Conservation (phyloP, 2,888 invertebrate genomes). For the Rotaria socialis region DNA sequence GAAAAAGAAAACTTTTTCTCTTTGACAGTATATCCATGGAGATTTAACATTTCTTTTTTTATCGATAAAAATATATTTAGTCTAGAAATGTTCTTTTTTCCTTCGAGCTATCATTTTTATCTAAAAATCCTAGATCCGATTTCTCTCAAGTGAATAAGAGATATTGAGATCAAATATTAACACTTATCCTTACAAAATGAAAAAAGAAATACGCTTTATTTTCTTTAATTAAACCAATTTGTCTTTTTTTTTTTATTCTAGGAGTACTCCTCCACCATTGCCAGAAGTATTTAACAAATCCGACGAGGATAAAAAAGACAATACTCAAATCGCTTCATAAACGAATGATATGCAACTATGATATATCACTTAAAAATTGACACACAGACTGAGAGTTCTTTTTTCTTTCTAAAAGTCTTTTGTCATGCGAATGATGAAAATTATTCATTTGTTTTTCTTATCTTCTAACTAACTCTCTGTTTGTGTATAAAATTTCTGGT, state of each 20-base stretch:
- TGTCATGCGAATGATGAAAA: not conserved
- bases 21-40: no score
- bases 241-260: not conserved
- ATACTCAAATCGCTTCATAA: conserved; percentile 3
- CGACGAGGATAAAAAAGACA: conserved; percentile 11
- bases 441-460: not conserved
- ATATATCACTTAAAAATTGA: not conserved
- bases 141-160: no score
- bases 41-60: no score
- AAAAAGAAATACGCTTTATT: not conserved
- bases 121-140: no score
- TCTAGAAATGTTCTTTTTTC: no score
- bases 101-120: no score
- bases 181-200: no score
- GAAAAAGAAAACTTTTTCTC: no score
- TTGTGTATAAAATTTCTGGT: not conserved
- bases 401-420: not conserved
- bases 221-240: not conserved
- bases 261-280: conserved; percentile 32
- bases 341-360: not conserved
- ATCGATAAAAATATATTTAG: no score
- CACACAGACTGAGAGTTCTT: not conserved
- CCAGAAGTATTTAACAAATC: not conserved
- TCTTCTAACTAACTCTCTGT: not conserved
- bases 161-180: no score